phyloP scores from a whole-genome alignment of 1,140 invertebrate genomes.

The Drosophila simulans region DNA sequence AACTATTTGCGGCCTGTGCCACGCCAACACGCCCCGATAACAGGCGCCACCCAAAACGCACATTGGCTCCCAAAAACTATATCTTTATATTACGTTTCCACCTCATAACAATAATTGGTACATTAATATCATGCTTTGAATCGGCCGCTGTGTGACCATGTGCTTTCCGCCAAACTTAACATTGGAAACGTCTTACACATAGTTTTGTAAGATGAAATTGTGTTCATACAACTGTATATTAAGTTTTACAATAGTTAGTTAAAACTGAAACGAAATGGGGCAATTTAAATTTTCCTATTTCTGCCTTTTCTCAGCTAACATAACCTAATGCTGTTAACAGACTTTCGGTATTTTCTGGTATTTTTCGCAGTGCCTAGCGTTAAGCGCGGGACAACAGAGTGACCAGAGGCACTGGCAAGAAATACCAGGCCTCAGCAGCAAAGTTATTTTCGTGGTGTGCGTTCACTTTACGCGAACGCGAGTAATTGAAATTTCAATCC shows the following conservation, averaged over 20 bases:
- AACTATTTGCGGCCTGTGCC: conserved; percentile 38
- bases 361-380: background rate
- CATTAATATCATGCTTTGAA: background rate
- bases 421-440: too few relatives aligned
- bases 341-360: background rate
- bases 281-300: too few relatives aligned
- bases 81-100: background rate
- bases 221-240: too few relatives aligned
- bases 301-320: too few relatives aligned
- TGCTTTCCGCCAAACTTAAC: background rate
- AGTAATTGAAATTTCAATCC: conserved; percentile 5
- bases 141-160: background rate
- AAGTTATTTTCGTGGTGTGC: too few relatives aligned
- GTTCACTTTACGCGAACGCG: background rate
- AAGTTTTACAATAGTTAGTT: too few relatives aligned
- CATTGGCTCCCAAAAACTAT: background rate
- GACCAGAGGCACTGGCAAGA: too few relatives aligned
- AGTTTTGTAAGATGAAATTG: too few relatives aligned
- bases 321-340: background rate
- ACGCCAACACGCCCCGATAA: background rate
- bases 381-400: too few relatives aligned
- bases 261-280: too few relatives aligned
- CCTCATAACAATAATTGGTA: too few relatives aligned
- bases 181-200: too few relatives aligned
- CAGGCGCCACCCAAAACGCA: conserved; percentile 6